phyloP scores from a whole-genome alignment of 2,888 invertebrate species.

The Tenthredo notha region DNA sequence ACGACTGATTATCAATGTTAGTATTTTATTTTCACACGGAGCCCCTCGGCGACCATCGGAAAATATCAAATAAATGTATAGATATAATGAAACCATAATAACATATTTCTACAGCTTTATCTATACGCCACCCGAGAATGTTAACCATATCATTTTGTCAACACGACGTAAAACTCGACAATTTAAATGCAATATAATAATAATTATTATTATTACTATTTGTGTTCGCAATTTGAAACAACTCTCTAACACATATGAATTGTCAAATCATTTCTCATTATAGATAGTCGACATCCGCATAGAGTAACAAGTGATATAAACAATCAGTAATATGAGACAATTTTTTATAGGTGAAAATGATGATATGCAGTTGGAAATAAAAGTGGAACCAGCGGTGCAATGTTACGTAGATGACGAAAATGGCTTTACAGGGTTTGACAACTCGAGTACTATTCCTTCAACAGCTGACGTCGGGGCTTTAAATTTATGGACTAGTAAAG shows the following conservation, averaged over 20 bases:
- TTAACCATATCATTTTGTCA: neutral
- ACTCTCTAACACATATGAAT: neutral
- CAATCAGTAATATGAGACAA: neutral
- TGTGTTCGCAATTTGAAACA: neutral
- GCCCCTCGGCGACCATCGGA: neutral
- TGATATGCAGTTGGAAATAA: constrained; percentile 64
- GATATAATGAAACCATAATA: neutral
- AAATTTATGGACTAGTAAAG: constrained; percentile 72
- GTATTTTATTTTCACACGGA: neutral
- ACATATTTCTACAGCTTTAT: neutral
- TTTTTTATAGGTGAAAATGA: constrained; percentile 56
- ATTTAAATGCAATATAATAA: neutral
- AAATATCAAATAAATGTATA: neutral
- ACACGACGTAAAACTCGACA: neutral
- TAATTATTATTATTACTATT: neutral
- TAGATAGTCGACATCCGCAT: neutral
- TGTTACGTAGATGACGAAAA: constrained; percentile 63
- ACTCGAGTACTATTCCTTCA: constrained; percentile 58
- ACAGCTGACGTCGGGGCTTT: constrained; percentile 63
- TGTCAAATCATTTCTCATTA: neutral
- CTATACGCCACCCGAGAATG: neutral
- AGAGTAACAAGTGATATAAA: neutral
- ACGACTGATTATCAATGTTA: neutral
- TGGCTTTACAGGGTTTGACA: constrained; percentile 61
- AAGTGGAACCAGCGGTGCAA: constrained; percentile 64